Evolutionary conservation across 2,797 vertebrate species (phyloP), one percentile per base, ranked within the genome.

Genomic region (Buceros bicornis): DNA sequence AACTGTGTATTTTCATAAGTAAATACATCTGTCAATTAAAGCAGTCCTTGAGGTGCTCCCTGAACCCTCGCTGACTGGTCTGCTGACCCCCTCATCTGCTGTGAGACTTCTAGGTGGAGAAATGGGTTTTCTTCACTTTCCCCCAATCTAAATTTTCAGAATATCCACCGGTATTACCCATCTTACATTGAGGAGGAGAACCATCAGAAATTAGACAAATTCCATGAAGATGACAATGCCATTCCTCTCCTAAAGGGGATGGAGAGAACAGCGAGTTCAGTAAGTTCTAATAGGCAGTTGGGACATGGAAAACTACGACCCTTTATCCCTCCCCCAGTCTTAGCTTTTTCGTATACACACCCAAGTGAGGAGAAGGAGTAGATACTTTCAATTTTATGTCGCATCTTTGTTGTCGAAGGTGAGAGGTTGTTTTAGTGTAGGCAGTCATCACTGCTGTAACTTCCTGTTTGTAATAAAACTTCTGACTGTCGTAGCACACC

Each of bases 81-180:
- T 60, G 26, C 48, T 70, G 60, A 73, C 16, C 35, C 29, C 8
- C 18, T 73, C 22, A 17, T 45, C 66, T 54, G 35, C 60, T 45
- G 10, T 54, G 61, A 83, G 22, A 25, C 29, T 53, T 57, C 33
- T 50, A 40, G 42, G 50, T 74, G 48, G 60, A 89, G n/a, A 84
- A 51, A 70, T 3, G 24, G 37, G 22, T 31, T 64, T 90, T 77
- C 87, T 73, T 61, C 2, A 5, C 6, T 76, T 35, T 53, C 76
- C 28, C 69, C 47, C 51, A 42, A 24, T 14, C 20, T 71, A 26
- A 85, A 20, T 76, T 47, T 93, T 84, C 22, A 57, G 56, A 82
- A 37, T 45, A 50, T 21, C 28, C 0, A 2, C 42, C 60, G 20
- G 12, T 62, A 8, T 66, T 72, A 29, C 20, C 5, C 0, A 0